Conservation (phyloP, 1,140 invertebrate species). For the Sycophaga agraensis region DNA sequence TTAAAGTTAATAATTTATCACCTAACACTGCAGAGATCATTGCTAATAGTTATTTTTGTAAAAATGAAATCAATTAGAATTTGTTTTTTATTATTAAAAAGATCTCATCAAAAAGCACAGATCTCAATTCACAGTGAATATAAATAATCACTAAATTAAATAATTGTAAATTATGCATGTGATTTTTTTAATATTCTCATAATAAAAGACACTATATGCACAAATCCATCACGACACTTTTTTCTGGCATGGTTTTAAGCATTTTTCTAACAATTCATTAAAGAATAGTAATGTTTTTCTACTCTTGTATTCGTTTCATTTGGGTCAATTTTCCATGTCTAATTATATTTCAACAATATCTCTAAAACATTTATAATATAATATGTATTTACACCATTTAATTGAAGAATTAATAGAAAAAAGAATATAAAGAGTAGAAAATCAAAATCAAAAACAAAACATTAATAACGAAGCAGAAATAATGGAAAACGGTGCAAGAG, state of each 20-base stretch:
- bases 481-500: conserved; percentile 32
- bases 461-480: neutral
- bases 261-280: conserved; percentile 34
- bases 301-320: conserved; percentile 25
- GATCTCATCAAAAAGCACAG: conserved; percentile 16
- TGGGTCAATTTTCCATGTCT: conserved; percentile 2
- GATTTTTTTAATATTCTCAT: conserved; percentile 35
- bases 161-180: conserved; percentile 31
- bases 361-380: too few species aligned
- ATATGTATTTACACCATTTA: too few species aligned
- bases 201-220: conserved; percentile 40
- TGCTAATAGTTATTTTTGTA: too few species aligned
- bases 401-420: neutral
- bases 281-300: conserved; percentile 24
- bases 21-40: too few species aligned
- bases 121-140: conserved; percentile 15
- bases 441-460: conserved; percentile 31
- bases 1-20: too few species aligned
- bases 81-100: too few species aligned
- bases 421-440: conserved; percentile 36
- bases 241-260: conserved; percentile 45
- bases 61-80: too few species aligned
- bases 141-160: conserved; percentile 9
- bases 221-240: conserved; percentile 41
- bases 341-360: neutral